These are phyloP conservation scores for Cheilosia grossa DNA, from an alignment of 2,888 invertebrate genomes.

Conservation along the genomic window DNA sequence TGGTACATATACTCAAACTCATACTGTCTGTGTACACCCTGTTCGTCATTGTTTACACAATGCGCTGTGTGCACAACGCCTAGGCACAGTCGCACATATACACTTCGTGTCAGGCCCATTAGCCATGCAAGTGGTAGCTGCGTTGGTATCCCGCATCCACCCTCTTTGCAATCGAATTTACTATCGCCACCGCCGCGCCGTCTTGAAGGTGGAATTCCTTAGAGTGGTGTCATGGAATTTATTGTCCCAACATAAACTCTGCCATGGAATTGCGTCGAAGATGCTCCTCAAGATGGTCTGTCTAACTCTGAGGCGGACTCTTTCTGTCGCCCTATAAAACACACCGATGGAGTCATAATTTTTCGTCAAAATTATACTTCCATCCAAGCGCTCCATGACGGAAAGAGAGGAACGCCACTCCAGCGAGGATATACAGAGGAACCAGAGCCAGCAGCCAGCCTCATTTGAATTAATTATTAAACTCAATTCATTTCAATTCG, in stretches of 20 bases:
- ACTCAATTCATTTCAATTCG: conserved; percentile 74
- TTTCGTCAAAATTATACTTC: conserved; percentile 68
- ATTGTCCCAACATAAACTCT: conserved; percentile 71
- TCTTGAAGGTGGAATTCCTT: conserved; percentile 58
- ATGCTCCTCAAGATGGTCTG: conserved; percentile 45
- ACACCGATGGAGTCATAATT: conserved; percentile 70
- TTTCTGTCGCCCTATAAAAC: conserved; percentile 45
- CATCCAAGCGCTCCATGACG: not conserved
- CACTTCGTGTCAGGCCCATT: conserved; percentile 33
- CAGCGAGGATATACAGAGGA: conserved; percentile 12
- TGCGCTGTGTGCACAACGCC: conserved; percentile 45
- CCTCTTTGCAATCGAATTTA: conserved; percentile 59
- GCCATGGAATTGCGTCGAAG: conserved; percentile 68
- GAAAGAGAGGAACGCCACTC: conserved; percentile 1
- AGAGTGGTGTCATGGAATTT: conserved; percentile 62
- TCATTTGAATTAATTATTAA: conserved; percentile 73
- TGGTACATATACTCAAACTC: too few species aligned
- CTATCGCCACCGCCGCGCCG: conserved; percentile 25
- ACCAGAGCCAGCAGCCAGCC: conserved; percentile 35
- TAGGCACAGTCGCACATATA: conserved; percentile 18
- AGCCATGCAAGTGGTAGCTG: conserved; percentile 39
- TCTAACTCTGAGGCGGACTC: conserved; percentile 5
- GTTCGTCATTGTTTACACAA: conserved; percentile 58
- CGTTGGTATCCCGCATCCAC: not conserved
- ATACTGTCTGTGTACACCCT: too few species aligned